Evolutionary conservation across 2,797 vertebrate genomes (phyloP).

Genomic region (Epinephelus malabaricus): DNA sequence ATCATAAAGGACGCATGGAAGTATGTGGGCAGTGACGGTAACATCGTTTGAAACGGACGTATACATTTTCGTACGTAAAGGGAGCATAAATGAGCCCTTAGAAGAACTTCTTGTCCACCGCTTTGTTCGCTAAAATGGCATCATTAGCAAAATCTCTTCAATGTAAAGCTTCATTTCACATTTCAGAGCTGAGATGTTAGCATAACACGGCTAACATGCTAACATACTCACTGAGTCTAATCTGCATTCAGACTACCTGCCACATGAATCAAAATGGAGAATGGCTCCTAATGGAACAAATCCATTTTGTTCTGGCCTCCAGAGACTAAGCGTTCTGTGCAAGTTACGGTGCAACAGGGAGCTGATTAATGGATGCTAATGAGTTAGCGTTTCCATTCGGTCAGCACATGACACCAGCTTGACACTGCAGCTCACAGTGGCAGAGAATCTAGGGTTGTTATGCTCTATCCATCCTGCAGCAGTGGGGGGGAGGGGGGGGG

Average conservation of each 20-base stretch:
- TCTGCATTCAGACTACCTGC: neutral
- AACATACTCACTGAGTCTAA: neutral
- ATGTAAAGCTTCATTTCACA: too few species aligned
- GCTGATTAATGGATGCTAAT: slow-evolving; percentile 57
- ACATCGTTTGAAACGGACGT: too few species aligned
- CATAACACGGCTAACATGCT: slow-evolving; percentile 6
- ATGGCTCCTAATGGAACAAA: slow-evolving; percentile 17
- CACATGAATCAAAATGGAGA: slow-evolving; percentile 28
- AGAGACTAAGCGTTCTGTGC: neutral
- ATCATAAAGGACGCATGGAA: too few species aligned
- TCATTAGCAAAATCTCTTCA: too few species aligned
- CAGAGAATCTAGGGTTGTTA: slow-evolving; percentile 9
- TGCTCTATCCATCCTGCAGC: slow-evolving; percentile 13
- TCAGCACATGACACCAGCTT: slow-evolving; percentile 38
- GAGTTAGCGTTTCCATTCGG: slow-evolving; percentile 43
- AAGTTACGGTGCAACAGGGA: neutral
- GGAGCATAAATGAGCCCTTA: too few species aligned
- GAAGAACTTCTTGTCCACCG: too few species aligned
- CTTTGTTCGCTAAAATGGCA: too few species aligned
- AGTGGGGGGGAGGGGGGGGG: neutral
- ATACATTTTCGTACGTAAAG: too few species aligned
- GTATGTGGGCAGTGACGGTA: too few species aligned
- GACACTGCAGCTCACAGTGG: slow-evolving; percentile 51
- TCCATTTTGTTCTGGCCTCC: slow-evolving; percentile 36
- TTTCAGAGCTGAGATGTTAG: too few species aligned